Evolutionary conservation across 2,797 vertebrate genomes (phyloP), one percentile per base, ranked within the genome.

Genomic region (Fundulus diaphanus): DNA sequence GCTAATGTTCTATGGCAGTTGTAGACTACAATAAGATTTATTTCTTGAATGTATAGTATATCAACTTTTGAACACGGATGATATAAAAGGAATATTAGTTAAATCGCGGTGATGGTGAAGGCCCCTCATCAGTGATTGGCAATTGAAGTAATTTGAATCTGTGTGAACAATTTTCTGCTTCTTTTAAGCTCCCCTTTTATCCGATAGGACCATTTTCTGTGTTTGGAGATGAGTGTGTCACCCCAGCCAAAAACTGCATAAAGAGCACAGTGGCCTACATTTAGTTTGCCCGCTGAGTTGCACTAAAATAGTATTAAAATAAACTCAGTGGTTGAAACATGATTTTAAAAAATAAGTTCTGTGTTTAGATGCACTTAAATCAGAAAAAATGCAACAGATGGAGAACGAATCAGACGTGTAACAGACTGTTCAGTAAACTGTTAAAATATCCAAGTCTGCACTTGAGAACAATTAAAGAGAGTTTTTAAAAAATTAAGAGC

Each of bases 261-360:
- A 75, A 76, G 82, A 76, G 70, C 80, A 85, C 83, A 79, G 84
- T 90, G 89, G 77, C 89, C 92, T 90, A 93, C 65, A 92, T 92
- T 88, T 70, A 57, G 51, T 69, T 57, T 3, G 83, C 69, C 80
- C 67, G 74, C 80, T 82, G 76, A 74, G 54, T 70, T 13, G 61
- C 79, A 83, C 44, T 80, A 79, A 91, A 89, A 88, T 65, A 65
- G 74, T 86, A n/a, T 52, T 70, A 77, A 54, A 46, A 67, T n/a
- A 56, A 73, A 68, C 68, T 68, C 37, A 63, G 2, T 59, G 56
- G 15, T 59, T 59, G 16, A 59, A 59, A 59, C 18, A 2, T 8
- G 7, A 42, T 42, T 49, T 68, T 35, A 40, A 48, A 48, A 68
- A 57, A 72, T 31, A 40, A 29, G 13, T 3, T 49, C 1, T 67